Conservation (phyloP, 2,113 vertebrate genomes). For the Gobio gobio region DNA sequence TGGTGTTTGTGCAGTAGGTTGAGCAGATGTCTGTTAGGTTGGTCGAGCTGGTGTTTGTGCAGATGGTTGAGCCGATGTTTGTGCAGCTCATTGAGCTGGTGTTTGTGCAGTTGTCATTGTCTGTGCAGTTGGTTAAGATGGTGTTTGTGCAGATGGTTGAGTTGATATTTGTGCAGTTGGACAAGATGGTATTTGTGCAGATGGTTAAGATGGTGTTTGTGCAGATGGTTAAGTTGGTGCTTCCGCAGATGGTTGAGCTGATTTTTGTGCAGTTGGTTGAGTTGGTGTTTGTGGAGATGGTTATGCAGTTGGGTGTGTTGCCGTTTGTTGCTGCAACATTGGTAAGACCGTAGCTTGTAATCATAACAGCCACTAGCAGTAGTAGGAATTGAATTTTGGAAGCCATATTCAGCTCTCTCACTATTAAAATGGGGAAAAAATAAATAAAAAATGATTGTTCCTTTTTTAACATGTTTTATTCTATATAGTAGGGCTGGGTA, state of each 20-base stretch:
- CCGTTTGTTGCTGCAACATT: rapidly evolving
- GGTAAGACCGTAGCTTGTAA: background rate
- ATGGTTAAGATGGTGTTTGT: background rate
- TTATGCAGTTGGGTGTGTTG: no score
- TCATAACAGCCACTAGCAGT: background rate
- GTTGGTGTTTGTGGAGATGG: background rate
- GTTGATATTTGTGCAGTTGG: rapidly evolving
- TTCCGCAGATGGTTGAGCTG: background rate
- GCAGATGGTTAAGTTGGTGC: rapidly evolving
- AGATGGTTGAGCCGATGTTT: background rate
- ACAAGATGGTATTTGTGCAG: rapidly evolving
- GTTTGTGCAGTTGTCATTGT: background rate
- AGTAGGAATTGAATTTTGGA: background rate
- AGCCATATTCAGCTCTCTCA: background rate
- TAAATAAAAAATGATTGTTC: background rate
- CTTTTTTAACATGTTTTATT: background rate
- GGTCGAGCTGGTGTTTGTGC: background rate
- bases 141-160: rapidly evolving
- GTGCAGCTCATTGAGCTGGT: rapidly evolving
- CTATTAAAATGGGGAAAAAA: background rate
- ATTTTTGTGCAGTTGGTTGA: background rate
- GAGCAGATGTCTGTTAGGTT: rapidly evolving
- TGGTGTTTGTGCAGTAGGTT: rapidly evolving
- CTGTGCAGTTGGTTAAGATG: background rate
- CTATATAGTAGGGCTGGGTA: no score